phyloP scores from a whole-genome alignment of 2,113 vertebrate genomes.

The Etheostoma cragini region DNA sequence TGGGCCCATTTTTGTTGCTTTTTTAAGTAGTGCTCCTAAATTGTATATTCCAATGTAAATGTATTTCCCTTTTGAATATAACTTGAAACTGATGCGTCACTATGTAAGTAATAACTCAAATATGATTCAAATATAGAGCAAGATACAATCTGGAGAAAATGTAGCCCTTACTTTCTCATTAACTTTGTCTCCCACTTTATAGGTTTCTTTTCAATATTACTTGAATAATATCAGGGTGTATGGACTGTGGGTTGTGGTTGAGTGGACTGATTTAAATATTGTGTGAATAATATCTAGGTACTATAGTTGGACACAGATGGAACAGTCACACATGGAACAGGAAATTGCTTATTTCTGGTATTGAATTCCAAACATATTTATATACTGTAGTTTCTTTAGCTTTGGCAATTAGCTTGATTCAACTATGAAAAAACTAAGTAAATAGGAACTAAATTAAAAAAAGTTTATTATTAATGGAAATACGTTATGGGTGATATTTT shows the following conservation, averaged over 20 bases:
- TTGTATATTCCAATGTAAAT: background rate
- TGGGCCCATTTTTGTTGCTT: background rate
- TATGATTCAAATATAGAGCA: background rate
- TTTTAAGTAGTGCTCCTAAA: background rate
- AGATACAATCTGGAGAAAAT: conserved; percentile 23
- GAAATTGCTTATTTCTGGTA: conserved; percentile 17
- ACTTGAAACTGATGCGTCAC: conserved; percentile 14
- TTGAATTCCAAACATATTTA: background rate
- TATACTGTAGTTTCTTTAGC: background rate
- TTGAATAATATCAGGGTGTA: conserved; percentile 68
- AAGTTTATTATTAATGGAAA: too few relatives aligned
- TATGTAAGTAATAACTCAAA: background rate
- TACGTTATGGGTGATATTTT: too few relatives aligned
- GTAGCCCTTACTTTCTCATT: conserved; percentile 25
- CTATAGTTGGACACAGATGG: background rate
- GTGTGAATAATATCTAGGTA: conserved; percentile 47
- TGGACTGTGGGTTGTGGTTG: conserved; percentile 66
- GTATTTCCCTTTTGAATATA: conserved; percentile 27
- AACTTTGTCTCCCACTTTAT: conserved; percentile 16
- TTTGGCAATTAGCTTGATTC: background rate
- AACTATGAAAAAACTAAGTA: background rate
- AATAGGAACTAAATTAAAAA: too few relatives aligned
- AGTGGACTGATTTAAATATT: conserved; percentile 63
- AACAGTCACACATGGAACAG: conserved; percentile 4
- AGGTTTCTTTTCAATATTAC: conserved; percentile 64